Evolutionary conservation across 1,140 invertebrate species (phyloP), one percentile per base, ranked within the genome.

Genomic region (Harlomillsia oculata): DNA sequence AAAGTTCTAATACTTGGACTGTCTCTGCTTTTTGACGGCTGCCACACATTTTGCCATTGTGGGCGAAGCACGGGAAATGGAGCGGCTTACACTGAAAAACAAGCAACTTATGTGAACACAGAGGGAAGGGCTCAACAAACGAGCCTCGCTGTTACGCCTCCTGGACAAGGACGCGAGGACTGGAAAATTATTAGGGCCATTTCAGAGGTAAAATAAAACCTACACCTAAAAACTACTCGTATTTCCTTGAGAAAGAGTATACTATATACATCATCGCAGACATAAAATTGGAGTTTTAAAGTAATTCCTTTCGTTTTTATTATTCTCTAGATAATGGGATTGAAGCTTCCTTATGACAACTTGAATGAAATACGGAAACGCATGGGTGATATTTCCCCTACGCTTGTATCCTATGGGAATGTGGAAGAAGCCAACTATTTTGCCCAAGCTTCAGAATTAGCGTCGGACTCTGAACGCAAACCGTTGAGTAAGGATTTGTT

Each of bases 1-100:
- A n/a, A n/a, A n/a, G n/a, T n/a, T n/a, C 36, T 66, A 78, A 67
- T 74, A 74, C 65, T 75, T 74, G 23, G 71, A 75, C 66, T 80
- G 71, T 63, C 80, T 80, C 66, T 87, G 84, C 69, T 91, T 91
- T 37, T 80, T 72, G 8, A 85, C 87, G 34, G 94, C 91, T 68
- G 89, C 83, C 41, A 97, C 84, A 75, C 96, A 99, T 74, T 97
- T 96, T 23, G 95, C 91, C 97, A 99, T 99, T 28, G 94, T 98
- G 54, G 85, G 82, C 14, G 95, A 98, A n/a, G 95, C 89, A 69
- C 95, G 77, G 54, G 88, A 91, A 67, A 99, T 92, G 95, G 90
- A 53, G 89, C 91, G n/a, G 93, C 96, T 0, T 99, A 97, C 70
- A 99, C 96, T 2, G 96, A 99, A 77, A 99, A 99, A 74, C 84